Percentiles rank a stretch among this genome's conserved stretches.
Evolutionary conservation across 2,113 vertebrate species (phyloP).

Genomic region (Cariama cristata): DNA sequence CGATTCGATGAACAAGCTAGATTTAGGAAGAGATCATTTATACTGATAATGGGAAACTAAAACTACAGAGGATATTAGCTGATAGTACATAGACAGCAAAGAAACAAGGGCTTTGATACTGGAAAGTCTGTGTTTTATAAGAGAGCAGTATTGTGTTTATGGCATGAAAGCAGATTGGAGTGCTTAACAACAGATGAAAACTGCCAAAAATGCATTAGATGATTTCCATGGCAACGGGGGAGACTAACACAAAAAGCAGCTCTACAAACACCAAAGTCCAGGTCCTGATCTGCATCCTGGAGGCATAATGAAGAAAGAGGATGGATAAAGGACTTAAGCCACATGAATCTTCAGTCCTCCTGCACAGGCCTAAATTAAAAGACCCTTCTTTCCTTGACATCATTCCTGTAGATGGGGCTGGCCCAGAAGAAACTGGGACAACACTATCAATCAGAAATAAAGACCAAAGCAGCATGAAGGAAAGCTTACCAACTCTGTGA

Average conservation of each 20-base stretch:
- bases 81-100: neutral
- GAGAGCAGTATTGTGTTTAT: neutral
- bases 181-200: neutral
- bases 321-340: neutral
- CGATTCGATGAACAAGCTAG: neutral
- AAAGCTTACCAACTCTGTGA: neutral
- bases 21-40: neutral
- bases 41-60: neutral
- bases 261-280: neutral
- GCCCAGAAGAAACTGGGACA: neutral
- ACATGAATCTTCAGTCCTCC: neutral
- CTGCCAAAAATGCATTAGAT: neutral
- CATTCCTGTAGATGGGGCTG: neutral
- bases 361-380: neutral
- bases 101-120: neutral
- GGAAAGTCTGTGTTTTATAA: neutral
- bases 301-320: neutral
- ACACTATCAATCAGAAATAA: neutral
- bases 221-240: neutral
- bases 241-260: neutral
- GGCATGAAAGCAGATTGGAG: neutral
- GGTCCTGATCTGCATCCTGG: neutral
- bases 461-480: neutral
- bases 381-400: neutral
- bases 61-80: neutral